These are phyloP conservation scores for Dromaius novaehollandiae DNA, from an alignment of 2,113 vertebrate species.

Conservation along the genomic window DNA sequence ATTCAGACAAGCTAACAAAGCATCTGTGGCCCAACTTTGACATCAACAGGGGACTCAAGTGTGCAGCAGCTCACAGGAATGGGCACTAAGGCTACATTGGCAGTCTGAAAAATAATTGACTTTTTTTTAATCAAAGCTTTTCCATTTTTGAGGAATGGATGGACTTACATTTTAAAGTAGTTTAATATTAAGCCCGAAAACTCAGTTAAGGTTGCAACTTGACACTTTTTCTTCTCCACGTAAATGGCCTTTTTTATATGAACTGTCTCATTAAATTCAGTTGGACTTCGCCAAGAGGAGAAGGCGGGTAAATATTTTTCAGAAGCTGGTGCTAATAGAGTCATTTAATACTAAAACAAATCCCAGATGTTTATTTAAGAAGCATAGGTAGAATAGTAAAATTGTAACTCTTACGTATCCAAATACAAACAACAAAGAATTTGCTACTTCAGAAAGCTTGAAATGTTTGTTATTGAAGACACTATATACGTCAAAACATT, in stretches of 20 bases:
- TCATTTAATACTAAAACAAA: background rate
- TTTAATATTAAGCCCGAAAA: slow-evolving; percentile 20
- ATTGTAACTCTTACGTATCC: background rate
- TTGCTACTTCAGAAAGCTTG: background rate
- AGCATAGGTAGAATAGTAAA: background rate
- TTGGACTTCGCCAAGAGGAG: background rate
- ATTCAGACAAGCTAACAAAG: background rate
- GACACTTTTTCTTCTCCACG: background rate
- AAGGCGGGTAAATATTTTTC: slow-evolving; percentile 42
- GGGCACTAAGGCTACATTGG: background rate
- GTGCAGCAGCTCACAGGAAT: background rate
- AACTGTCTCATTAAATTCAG: slow-evolving; percentile 39
- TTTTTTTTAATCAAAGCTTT: background rate
- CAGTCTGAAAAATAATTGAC: background rate
- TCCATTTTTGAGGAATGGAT: background rate
- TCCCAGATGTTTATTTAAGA: background rate
- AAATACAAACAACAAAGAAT: slow-evolving; percentile 3
- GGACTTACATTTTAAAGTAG: background rate
- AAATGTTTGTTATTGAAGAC: slow-evolving; percentile 33
- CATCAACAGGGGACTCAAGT: background rate
- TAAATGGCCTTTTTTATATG: slow-evolving; percentile 18
- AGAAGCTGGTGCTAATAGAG: slow-evolving; percentile 25
- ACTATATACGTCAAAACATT: slow-evolving; percentile 18
- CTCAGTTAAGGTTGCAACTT: background rate
- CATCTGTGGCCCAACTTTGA: background rate